These are phyloP conservation scores for Lasioglossum marginatum DNA, from an alignment of 2,888 invertebrate species.

Conservation along the genomic window DNA sequence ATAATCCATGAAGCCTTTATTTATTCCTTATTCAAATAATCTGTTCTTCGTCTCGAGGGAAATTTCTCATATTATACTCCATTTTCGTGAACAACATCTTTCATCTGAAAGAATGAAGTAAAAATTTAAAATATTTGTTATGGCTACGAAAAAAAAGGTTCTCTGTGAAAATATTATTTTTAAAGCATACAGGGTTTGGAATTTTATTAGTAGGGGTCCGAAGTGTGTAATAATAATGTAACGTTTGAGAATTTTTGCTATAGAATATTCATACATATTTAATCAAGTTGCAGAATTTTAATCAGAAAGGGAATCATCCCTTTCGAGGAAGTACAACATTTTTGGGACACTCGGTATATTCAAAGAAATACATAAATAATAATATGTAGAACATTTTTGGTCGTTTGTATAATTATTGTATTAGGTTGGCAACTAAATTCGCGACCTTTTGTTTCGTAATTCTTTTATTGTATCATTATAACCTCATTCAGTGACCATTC, in stretches of 20 bases:
- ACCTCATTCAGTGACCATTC: too few relatives aligned
- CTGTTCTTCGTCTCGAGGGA: neutral
- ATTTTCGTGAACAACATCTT: neutral
- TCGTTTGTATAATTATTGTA: too few relatives aligned
- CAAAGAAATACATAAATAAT: too few relatives aligned
- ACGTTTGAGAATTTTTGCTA: too few relatives aligned
- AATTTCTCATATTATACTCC: neutral
- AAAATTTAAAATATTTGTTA: neutral
- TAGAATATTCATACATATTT: neutral
- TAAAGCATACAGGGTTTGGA: neutral
- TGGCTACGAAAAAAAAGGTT: neutral
- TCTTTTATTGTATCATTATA: too few relatives aligned
- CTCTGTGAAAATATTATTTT: neutral
- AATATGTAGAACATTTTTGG: too few relatives aligned
- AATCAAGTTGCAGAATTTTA: neutral
- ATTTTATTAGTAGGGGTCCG: neutral
- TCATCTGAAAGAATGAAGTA: neutral
- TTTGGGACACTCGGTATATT: too few relatives aligned
- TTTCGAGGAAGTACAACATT: too few relatives aligned
- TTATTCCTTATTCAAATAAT: neutral
- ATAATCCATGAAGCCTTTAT: neutral
- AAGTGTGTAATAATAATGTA: too few relatives aligned
- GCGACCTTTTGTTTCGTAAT: too few relatives aligned
- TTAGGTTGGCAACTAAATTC: too few relatives aligned
- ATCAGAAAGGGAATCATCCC: too few relatives aligned